Evolutionary conservation across 2,797 vertebrate species (phyloP), one percentile per base, ranked within the genome.

Genomic region (Onychomys torridus): DNA sequence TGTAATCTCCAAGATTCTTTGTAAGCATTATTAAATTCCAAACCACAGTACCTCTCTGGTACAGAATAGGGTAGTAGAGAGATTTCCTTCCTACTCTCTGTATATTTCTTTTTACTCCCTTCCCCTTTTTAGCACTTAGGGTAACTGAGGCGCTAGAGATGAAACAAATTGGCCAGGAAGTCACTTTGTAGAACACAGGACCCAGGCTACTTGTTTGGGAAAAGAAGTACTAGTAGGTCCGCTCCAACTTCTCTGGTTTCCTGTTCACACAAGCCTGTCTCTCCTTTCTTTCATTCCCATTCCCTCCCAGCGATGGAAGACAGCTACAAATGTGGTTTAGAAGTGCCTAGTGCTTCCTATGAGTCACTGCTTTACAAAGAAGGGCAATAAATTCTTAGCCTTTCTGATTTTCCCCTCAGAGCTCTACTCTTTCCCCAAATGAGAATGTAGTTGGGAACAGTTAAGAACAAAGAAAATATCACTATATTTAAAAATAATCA

Each of bases 381-480:
- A 97, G 27, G 76, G 59, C 86, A 90, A 55, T 89, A 96, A 73
- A 96, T 96, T 91, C 55, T 96, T 95, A 79, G 16, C 52, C n/a
- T 95, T 93, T 93, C 71, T 85, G 0, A 85, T 88, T 96, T 97
- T 91, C 32, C 76, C 91, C 43, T 95, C 2, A 12, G 34, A 32
- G 2, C 63, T 78, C 93, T 63, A 71, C 59, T 81, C 25, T 94
- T 90, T 84, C 91, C 71, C 77, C 37, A 92, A 93, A 69, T 82
- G 61, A 94, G 76, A 93, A 65, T 77, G 27, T 32, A 96, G 37
- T 34, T 40, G 96, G 43, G 23, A 65, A 83, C 0, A 57, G 43
- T 92, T 79, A 79, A 82, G 76, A 96, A 96, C 82, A 91, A 94
- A 97, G 63, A 55, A 93, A 94, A 91, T 67, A 57, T 21, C 49